Evolutionary conservation across 2,797 vertebrate species (phyloP), one percentile per base, ranked within the genome.

Genomic region (Distichodus sexfasciatus): DNA sequence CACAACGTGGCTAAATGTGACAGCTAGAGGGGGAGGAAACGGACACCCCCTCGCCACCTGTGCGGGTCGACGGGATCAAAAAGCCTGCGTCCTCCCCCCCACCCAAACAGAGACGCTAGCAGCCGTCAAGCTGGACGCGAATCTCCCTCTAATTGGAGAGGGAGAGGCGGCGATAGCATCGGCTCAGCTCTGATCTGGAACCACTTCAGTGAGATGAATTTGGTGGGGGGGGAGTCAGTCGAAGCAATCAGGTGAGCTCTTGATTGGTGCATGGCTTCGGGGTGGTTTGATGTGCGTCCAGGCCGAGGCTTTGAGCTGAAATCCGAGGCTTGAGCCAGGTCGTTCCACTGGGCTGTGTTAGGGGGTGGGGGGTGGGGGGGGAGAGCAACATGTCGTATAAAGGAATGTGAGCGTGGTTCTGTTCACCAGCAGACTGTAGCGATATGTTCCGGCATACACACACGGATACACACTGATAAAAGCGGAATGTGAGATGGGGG

Each of bases 321-420:
- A 87, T 74, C 54, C 33, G 76, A 88, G 72, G 75, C 78, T 35
- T 79, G 70, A 74, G 74, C 74, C 79, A 80, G 78, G 79, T 81
- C 65, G 72, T 68, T 62, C 68, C 76, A 81, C 77, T 59, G 40
- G 41, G 33, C 35, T 15, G 67, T 1, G 71, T 58, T 41, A n/a
- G n/a, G n/a, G n/a, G 46, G 76, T 65, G 76, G 55, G 57, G 58
- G 69, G 54, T 65, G 60, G 81, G 80, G 82, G 83, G 79, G 87
- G 83, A 83, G 84, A 80, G 79, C 82, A 84, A 82, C 81, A 51
- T 51, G 47, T 51, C 23, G 47, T 26, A 51, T 28, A 51, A 51
- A 86, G 82, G 84, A 88, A 88, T 84, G 83, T 81, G 80, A 80
- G 78, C 81, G 79, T 77, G 66, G 83, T 78, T 84, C 61, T 28